Conservation (phyloP, 2,888 invertebrate species). For the Lissonota sp. region DNA sequence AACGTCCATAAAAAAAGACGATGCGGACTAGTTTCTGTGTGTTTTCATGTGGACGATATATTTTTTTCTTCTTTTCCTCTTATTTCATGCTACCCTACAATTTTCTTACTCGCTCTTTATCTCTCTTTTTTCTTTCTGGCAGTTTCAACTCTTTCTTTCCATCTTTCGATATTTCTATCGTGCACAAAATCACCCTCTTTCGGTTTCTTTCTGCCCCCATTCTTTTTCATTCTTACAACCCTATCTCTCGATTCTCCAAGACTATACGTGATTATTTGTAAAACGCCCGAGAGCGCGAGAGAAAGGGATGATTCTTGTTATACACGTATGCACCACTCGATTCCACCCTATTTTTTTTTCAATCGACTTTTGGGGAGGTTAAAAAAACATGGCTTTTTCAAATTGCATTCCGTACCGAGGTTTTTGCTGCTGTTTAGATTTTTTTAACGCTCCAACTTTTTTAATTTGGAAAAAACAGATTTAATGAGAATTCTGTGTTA, state of each 20-base stretch:
- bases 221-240: slow-evolving; percentile 28
- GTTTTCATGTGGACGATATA: slow-evolving; percentile 6
- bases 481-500: too few relatives aligned
- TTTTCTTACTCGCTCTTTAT: slow-evolving; percentile 58
- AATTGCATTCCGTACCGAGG: too few relatives aligned
- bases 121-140: slow-evolving; percentile 63
- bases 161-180: slow-evolving; percentile 58
- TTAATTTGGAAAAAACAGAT: too few relatives aligned
- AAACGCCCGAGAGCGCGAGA: slow-evolving; percentile 71
- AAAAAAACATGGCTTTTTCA: too few relatives aligned
- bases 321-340: slow-evolving; percentile 23
- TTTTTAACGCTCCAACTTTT: too few relatives aligned
- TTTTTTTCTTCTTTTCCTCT: slow-evolving; percentile 32
- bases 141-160: slow-evolving; percentile 30
- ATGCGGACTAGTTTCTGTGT: slow-evolving; percentile 3
- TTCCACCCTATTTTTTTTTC: slow-evolving; percentile 8
- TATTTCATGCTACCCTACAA: slow-evolving; percentile 24
- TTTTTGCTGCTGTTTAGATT: too few relatives aligned
- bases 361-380: not conserved
- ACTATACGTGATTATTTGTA: slow-evolving; percentile 80
- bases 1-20: slow-evolving; percentile 5
- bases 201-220: slow-evolving; percentile 35
- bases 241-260: slow-evolving; percentile 72
- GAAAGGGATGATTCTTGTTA: slow-evolving; percentile 67
- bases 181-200: slow-evolving; percentile 12